A percentile compares a stretch with the other conserved stretches of the same genome.
phyloP scores from a whole-genome alignment of 2,888 invertebrate genomes.

The Tetropium fuscum region DNA sequence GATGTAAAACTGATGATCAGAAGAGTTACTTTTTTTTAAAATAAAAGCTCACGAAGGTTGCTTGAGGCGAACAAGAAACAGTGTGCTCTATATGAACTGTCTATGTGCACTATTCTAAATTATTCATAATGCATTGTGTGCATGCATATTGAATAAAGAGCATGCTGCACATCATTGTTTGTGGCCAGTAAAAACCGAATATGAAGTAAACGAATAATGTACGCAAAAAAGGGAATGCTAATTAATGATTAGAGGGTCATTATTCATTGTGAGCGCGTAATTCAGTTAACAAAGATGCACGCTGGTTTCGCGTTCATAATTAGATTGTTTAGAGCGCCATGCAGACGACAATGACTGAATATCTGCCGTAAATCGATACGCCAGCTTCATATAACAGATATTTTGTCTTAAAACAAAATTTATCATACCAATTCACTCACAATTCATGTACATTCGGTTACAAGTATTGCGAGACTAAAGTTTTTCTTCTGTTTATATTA shows the following conservation, averaged over 20 bases:
- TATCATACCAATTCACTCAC: no score
- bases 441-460: no score
- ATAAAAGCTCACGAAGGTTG: no score
- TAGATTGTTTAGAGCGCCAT: conserved; percentile 49
- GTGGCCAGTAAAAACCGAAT: conserved; percentile 1
- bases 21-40: no score
- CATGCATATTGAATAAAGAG: not conserved
- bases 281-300: conserved; percentile 47
- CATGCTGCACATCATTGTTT: not conserved
- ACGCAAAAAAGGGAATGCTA: conserved; percentile 43
- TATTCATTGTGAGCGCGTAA: conserved; percentile 48
- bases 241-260: conserved; percentile 49
- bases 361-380: conserved; percentile 41
- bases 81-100: no score
- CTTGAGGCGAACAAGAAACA: no score
- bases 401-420: conserved; percentile 4
- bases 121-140: not conserved
- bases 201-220: conserved; percentile 16
- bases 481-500: no score
- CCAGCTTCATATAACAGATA: conserved; percentile 21
- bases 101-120: not conserved
- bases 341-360: conserved; percentile 47
- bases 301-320: conserved; percentile 50
- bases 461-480: no score
- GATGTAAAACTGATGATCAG: no score